phyloP scores from a whole-genome alignment of 2,888 invertebrate genomes.

The Drosophila tripunctata region DNA sequence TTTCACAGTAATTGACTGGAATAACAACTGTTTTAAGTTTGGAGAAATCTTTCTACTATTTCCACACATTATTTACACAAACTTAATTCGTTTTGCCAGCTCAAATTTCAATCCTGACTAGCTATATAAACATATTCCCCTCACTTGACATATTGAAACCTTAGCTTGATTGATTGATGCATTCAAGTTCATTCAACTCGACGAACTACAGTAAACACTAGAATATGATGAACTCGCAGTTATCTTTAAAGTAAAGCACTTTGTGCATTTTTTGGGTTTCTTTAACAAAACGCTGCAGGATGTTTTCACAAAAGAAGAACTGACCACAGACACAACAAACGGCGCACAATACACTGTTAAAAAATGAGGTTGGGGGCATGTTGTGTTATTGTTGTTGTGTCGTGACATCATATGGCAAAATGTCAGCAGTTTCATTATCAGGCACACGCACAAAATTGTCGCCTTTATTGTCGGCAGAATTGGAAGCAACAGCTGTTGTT shows the following conservation, averaged over 20 bases:
- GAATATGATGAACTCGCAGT: constrained; percentile 24
- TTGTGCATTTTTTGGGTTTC: constrained; percentile 29
- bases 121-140: background rate
- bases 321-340: constrained; percentile 15
- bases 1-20: too few relatives aligned
- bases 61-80: background rate
- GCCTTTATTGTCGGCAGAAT: constrained; percentile 46
- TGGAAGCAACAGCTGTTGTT: constrained; percentile 29
- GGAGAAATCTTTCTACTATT: too few relatives aligned
- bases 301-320: constrained; percentile 20
- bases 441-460: constrained; percentile 60
- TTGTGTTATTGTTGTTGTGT: constrained; percentile 30
- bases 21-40: too few relatives aligned
- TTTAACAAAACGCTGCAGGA: constrained; percentile 32
- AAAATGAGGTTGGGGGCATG: constrained; percentile 5
- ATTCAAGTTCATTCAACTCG: constrained; percentile 13
- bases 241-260: constrained; percentile 8
- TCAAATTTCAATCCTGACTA: background rate
- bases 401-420: constrained; percentile 73
- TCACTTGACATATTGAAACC: constrained; percentile 1
- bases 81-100: background rate
- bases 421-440: constrained; percentile 75
- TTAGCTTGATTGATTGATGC: constrained; percentile 6
- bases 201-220: constrained; percentile 2
- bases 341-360: background rate